Evolutionary conservation across 1,140 invertebrate genomes (phyloP), one percentile per base, ranked within the genome.

Genomic region (Phenacoccus solenopsis): DNA sequence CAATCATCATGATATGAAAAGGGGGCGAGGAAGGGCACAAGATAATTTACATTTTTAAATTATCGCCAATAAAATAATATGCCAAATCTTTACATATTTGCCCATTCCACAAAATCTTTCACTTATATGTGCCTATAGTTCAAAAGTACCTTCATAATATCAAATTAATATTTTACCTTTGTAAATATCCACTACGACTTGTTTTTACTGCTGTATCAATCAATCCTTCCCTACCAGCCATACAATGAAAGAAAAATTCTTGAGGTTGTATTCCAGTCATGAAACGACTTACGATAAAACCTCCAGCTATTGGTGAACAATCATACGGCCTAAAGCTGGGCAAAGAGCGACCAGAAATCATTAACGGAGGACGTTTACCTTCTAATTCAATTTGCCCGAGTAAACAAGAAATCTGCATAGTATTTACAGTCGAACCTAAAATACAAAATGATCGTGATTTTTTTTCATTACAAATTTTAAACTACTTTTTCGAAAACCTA

Each of bases 171-270:
- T 20, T 25, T 10, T 1, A 64, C 59, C 98, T 84, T 80, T 99
- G 98, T 68, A 99, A 82, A 79, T 99, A 99, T 74, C 98, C 98
- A 76, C 93, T 96, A 73, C 96, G 85, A 82, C 94, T 97, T 7
- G 98, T 99, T 81, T 91, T 91, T 0, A 91, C 89, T 72, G 89
- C 89, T 9, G 89, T 91, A 85, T 92, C 89, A 75, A 91, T 90
- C 1, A 92, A 81, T 81, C 89, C 89, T 85, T 99, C 98, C 80
- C 98, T 85, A 72, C 98, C 98, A 68, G 98, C 98, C 96, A 99
- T 99, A 78, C 96, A 99, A 85, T 99, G 96, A 80, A 98, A 98
- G 80, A 98, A 99, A 77, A 97, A 98, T 78, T 99, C 96, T 80
- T 97, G 94, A 0, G 96, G 95, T 76, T 92, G 86, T 72, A 99